Evolutionary conservation across 2,797 vertebrate genomes (phyloP).

Genomic region (Argyrosomus regius): DNA sequence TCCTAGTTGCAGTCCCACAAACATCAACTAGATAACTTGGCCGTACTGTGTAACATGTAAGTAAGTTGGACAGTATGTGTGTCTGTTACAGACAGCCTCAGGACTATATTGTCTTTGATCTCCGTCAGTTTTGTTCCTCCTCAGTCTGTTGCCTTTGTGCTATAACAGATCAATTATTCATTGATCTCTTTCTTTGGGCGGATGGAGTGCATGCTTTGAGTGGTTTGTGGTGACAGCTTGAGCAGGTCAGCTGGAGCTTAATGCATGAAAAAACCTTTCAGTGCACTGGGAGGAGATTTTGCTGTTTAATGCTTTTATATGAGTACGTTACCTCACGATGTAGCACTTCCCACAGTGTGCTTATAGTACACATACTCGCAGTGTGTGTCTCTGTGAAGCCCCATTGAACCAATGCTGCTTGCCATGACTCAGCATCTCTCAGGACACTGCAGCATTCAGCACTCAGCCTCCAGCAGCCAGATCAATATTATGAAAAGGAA

Average conservation of each 20-base stretch:
- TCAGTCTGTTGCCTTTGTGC: slow-evolving; percentile 46
- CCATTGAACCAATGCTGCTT: slow-evolving; percentile 16
- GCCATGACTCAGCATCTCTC: slow-evolving; percentile 73
- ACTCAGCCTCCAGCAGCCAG: slow-evolving; percentile 47
- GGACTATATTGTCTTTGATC: slow-evolving; percentile 36
- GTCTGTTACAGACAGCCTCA: slow-evolving; percentile 5
- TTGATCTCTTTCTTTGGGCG: slow-evolving; percentile 35
- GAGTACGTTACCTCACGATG: slow-evolving; percentile 7
- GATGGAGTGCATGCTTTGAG: slow-evolving; percentile 28
- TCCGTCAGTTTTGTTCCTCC: slow-evolving; percentile 34
- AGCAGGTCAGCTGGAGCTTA: slow-evolving; percentile 34
- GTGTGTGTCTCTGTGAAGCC: slow-evolving; percentile 17
- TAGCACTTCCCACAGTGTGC: slow-evolving; percentile 23
- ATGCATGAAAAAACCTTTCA: slow-evolving; percentile 36
- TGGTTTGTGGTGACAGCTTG: slow-evolving; percentile 39
- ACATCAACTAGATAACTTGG: background rate
- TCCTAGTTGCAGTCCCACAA: background rate
- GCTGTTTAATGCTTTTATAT: slow-evolving; percentile 41
- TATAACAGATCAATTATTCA: slow-evolving; percentile 63
- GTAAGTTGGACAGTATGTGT: background rate
- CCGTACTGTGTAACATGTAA: background rate
- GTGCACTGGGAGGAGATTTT: slow-evolving; percentile 31
- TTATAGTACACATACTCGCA: background rate
- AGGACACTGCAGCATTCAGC: slow-evolving; percentile 63
- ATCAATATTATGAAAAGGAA: slow-evolving; percentile 63